Base-by-base conservation (phyloP, 1,140 invertebrate species). In the Anoplophora glabripennis region DNA sequence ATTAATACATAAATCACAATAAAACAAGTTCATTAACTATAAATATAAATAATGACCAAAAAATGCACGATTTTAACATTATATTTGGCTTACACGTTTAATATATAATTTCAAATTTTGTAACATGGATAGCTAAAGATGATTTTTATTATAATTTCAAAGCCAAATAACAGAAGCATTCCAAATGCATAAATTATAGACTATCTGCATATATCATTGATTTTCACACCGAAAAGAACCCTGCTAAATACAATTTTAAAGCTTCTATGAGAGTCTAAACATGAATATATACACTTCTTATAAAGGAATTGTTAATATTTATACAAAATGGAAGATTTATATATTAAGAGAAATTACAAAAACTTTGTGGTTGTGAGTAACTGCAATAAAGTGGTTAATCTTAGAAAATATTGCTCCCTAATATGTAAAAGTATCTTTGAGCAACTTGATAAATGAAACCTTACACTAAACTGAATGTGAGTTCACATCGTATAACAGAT, bases 211-310 rank as follows among this genome's bases (percentile, higher is more conserved):
- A 28, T 28, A 28, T 28, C 21, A 28, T 28, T 47, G 41, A 45
- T 53, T 62, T 57, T 52, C 21, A 54, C 56, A 58, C 35, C 47
- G n/a, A 63, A 49, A 64, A 58, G 28, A 61, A 66, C 64, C 61
- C 64, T 66, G 64, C 64, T 66, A 66, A 66, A 57, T 44, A 66
- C 54, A 64, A 54, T 63, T 57, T 62, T 59, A 66, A 63, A 66
- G 64, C 64, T 57, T 66, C 58, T 40, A 57, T 58, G 55, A 38
- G 21, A 55, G 34, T 11, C 61, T 63, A 63, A 51, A 58, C 45
- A 57, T 49, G 15, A 53, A 58, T 54, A 42, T 60, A 49, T 49
- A 49, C 47, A 49, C 14, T 49, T 14, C 11, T 40, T 40, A 34
- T n/a, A 34, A 37, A 49, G 14, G 28, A 49, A 49, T 36, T 41